Evolutionary conservation across 2,113 vertebrate genomes (phyloP), one percentile per base, ranked within the genome.

Genomic region (Blennius ocellaris): DNA sequence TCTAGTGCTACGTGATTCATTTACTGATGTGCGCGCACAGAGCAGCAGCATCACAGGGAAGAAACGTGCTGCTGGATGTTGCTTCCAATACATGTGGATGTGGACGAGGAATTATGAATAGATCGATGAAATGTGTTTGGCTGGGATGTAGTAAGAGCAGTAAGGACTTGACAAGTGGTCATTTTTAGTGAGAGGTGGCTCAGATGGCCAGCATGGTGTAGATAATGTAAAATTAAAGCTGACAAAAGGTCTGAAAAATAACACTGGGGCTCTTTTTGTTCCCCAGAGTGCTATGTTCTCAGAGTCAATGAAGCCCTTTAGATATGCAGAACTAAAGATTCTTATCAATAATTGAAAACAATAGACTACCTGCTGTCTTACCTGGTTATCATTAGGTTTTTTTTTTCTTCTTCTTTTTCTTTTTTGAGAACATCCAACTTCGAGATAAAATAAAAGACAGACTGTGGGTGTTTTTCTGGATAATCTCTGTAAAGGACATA

Each of bases 1-100:
- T 91, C 90, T 85, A 88, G 86, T 91, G 90, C 87, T 90, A 93
- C 92, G 92, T 93, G 92, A 92, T 93, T 84, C 89, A 92, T 86
- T 91, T 93, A 92, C 92, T 91, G 92, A 93, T 93, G 89, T 87
- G 86, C 72, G 91, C 91, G 86, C 89, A 80, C 82, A 17, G 73
- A 81, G 80, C 59, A 84, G 12, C 73, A 45, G 44, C 4, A 45
- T 11, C 5, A 45, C 21, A 12, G 53, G 61, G 70, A 48, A 48
- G 37, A 72, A 81, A 84, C 81, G 89, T 88, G 89, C 84, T 82
- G 48, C 56, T 85, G 82, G 87, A 88, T 91, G 87, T 84, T 87
- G 76, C 79, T 74, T 69, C 79, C 80, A 78, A 86, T 89, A 76
- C 80, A 53, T 86, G 81, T 83, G 86, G 85, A 86, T 84, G 82